A percentile compares a stretch with the other conserved stretches of the same genome.
phyloP scores from a whole-genome alignment of 2,113 vertebrate genomes.

The Chaetops frenatus region DNA sequence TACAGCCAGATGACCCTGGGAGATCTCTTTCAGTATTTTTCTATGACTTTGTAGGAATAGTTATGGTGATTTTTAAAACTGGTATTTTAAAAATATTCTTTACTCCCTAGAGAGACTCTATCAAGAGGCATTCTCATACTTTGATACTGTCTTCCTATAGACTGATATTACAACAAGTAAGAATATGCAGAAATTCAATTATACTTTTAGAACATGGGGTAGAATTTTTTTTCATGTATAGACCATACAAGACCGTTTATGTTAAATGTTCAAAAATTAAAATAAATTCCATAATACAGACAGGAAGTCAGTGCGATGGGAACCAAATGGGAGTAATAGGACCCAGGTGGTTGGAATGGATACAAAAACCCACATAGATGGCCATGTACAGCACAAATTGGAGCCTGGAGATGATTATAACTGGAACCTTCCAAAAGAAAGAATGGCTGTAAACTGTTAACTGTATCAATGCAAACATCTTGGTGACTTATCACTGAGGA shows the following conservation, averaged over 20 bases:
- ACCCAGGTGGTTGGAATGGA: slow-evolving; percentile 47
- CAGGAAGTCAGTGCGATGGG: slow-evolving; percentile 35
- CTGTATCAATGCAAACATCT: neutral
- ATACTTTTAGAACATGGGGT: neutral
- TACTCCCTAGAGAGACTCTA: neutral
- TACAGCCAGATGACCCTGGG: neutral
- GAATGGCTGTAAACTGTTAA: neutral
- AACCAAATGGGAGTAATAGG: slow-evolving; percentile 58
- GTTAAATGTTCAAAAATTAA: slow-evolving; percentile 10
- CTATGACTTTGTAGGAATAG: neutral
- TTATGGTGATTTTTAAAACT: neutral
- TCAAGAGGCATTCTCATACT: neutral
- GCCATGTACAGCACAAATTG: neutral
- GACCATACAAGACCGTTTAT: neutral
- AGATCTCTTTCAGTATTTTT: neutral
- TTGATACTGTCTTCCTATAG: neutral
- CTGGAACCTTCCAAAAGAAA: neutral
- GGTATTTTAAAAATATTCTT: neutral
- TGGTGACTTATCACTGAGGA: neutral
- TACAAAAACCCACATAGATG: slow-evolving; percentile 18
- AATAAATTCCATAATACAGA: slow-evolving; percentile 16
- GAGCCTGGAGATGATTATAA: slow-evolving; percentile 20
- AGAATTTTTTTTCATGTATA: neutral
- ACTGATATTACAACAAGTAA: neutral
- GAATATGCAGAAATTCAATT: neutral